phyloP scores from a whole-genome alignment of 2,797 vertebrate species.

The Nyctibius grandis region DNA sequence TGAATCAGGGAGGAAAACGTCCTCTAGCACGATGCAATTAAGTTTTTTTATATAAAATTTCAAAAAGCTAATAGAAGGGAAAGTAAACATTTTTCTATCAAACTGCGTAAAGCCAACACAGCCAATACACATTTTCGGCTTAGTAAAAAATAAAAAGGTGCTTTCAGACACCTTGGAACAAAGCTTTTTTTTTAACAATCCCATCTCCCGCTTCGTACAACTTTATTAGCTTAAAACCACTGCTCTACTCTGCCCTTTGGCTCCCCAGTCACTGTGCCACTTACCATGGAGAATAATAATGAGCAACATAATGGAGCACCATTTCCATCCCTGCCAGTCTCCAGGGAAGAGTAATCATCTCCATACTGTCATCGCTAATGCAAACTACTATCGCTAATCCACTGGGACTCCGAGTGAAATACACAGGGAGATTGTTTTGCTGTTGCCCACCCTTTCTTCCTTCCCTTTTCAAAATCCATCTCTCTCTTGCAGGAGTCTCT shows the following conservation, averaged over 20 bases:
- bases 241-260: conserved; percentile 30
- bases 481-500: not conserved
- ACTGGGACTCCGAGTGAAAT: conserved; percentile 10
- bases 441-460: not conserved
- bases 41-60: not conserved
- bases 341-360: conserved; percentile 57
- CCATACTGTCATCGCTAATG: conserved; percentile 47
- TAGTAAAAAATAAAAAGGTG: not conserved
- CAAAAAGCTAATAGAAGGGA: not conserved
- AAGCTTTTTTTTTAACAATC: conserved; percentile 21
- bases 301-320: conserved; percentile 49
- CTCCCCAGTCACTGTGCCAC: not conserved
- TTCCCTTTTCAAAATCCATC: not conserved
- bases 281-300: conserved; percentile 52
- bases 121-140: not conserved
- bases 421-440: conserved; percentile 40
- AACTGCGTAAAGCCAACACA: not conserved
- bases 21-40: not conserved
- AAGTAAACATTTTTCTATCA: not conserved
- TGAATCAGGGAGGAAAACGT: not conserved
- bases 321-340: conserved; percentile 52
- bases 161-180: not conserved
- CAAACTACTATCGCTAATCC: conserved; percentile 28
- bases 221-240: conserved; percentile 50
- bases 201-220: conserved; percentile 21